Evolutionary conservation across 2,113 vertebrate species (phyloP).

Genomic region (Symphodus melops): DNA sequence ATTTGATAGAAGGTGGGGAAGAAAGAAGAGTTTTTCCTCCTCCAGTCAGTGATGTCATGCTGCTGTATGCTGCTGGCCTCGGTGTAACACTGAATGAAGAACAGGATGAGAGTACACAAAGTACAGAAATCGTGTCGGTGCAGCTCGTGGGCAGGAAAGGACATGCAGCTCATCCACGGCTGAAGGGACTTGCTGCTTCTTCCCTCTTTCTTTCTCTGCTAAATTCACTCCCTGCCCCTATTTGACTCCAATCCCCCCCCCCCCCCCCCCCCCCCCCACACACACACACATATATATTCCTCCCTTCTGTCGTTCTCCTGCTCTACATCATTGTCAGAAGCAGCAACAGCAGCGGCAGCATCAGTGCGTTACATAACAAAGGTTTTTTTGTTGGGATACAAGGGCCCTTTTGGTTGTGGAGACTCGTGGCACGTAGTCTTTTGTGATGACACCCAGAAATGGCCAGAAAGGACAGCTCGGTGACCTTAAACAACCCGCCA

Average conservation of each 20-base stretch:
- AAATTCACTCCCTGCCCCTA: slow-evolving; percentile 23
- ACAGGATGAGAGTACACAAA: slow-evolving; percentile 47
- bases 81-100: slow-evolving; percentile 43
- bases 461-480: slow-evolving; percentile 62
- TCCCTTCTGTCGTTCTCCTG: slow-evolving; percentile 35
- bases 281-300: too few relatives aligned
- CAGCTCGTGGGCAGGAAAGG: slow-evolving; percentile 33
- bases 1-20: slow-evolving; percentile 44
- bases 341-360: slow-evolving; percentile 58
- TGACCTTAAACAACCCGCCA: slow-evolving; percentile 65
- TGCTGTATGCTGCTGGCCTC: slow-evolving; percentile 53
- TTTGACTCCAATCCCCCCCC: slow-evolving; percentile 22
- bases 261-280: slow-evolving; percentile 7
- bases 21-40: slow-evolving; percentile 17
- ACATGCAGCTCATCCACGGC: slow-evolving; percentile 14
- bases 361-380: slow-evolving; percentile 78
- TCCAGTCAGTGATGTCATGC: slow-evolving; percentile 72
- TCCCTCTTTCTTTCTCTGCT: slow-evolving; percentile 22
- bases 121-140: slow-evolving; percentile 43
- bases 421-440: slow-evolving; percentile 62
- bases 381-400: slow-evolving; percentile 70
- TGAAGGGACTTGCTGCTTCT: neutral
- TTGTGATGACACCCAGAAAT: slow-evolving; percentile 74
- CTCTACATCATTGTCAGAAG: slow-evolving; percentile 49
- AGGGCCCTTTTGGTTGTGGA: slow-evolving; percentile 68